Evolutionary conservation across 2,888 invertebrate species (phyloP).

Genomic region (Corythucha ciliata): DNA sequence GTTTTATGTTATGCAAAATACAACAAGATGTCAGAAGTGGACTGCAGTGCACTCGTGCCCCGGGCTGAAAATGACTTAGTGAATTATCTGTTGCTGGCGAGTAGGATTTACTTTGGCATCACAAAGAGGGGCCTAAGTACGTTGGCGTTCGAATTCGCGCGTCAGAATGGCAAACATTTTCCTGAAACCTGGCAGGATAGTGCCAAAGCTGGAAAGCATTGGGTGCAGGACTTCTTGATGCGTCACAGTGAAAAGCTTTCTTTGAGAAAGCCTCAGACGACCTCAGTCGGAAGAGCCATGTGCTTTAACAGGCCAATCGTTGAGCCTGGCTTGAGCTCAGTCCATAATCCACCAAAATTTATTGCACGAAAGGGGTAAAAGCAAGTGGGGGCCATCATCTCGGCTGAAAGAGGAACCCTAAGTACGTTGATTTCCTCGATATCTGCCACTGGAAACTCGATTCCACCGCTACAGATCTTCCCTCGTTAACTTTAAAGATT

Average conservation of each 20-base stretch:
- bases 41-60: no score
- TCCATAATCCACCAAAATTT: constrained; percentile 32
- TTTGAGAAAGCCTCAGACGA: constrained; percentile 23
- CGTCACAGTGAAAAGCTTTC: constrained; percentile 17
- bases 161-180: constrained; percentile 21
- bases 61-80: constrained; percentile 23
- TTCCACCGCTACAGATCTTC: constrained; percentile 35
- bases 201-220: constrained; percentile 25
- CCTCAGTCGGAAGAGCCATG: constrained; percentile 18
- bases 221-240: constrained; percentile 26
- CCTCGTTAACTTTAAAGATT: constrained; percentile 32
- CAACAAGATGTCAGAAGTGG: no score
- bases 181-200: not conserved
- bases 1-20: no score
- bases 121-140: constrained; percentile 24
- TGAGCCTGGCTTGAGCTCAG: constrained; percentile 31
- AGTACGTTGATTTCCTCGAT: constrained; percentile 30
- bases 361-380: constrained; percentile 32
- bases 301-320: constrained; percentile 23
- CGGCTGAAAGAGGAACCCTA: constrained; percentile 33
- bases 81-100: constrained; percentile 26
- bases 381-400: constrained; percentile 34
- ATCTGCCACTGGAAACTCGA: constrained; percentile 30
- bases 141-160: constrained; percentile 31
- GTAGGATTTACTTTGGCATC: constrained; percentile 25